Percentiles rank a stretch among this genome's conserved stretches.
phyloP scores from a whole-genome alignment of 1,140 invertebrate genomes.

The Coptotermes formosanus region DNA sequence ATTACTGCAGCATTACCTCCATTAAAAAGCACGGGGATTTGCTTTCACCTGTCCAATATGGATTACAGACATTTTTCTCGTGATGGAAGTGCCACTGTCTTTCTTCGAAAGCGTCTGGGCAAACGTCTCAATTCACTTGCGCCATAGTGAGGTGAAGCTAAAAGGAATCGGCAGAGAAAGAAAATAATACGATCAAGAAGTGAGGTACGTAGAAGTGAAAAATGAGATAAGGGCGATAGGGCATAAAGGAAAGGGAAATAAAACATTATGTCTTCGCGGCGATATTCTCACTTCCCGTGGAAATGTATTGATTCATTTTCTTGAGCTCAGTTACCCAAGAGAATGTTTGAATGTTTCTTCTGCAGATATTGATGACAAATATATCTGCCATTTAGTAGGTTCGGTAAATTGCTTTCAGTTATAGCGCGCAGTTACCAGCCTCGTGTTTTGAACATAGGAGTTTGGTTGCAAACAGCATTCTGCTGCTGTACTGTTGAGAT shows the following conservation, averaged over 20 bases:
- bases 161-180: not conserved
- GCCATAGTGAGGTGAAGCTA: not conserved
- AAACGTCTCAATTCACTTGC: not conserved
- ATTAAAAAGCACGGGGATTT: not conserved
- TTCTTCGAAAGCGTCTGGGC: not conserved
- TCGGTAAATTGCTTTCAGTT: not conserved
- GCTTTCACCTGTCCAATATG: not conserved
- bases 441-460: not conserved
- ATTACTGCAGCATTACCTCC: not conserved
- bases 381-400: not conserved
- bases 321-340: not conserved
- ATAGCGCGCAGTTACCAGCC: not conserved
- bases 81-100: no score
- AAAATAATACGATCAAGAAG: constrained; percentile 6
- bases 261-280: not conserved
- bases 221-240: not conserved
- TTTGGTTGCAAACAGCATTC: no score
- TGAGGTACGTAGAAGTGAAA: not conserved
- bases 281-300: not conserved
- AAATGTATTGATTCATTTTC: not conserved
- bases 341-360: not conserved
- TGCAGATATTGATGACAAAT: not conserved
- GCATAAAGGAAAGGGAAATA: not conserved
- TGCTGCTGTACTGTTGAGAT: no score
- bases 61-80: no score